These are phyloP conservation scores for Acrocephalus scirpaceus DNA, from an alignment of 2,797 vertebrate species.

Conservation along the genomic window DNA sequence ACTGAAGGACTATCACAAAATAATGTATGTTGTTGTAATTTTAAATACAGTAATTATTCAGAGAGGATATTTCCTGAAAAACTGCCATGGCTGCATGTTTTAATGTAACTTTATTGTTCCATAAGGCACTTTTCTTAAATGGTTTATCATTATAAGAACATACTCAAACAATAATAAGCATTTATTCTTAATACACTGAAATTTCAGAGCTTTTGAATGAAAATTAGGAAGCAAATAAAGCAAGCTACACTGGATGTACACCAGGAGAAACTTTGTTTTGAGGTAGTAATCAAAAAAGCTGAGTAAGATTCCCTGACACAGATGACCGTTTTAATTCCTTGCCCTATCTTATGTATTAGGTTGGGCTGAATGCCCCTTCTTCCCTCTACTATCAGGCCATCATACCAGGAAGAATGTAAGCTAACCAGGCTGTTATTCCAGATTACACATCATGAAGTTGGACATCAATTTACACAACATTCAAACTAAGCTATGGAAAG, in stretches of 20 bases:
- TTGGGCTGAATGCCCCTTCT: neutral
- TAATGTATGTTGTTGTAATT: neutral
- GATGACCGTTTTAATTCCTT: neutral
- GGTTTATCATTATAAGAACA: neutral
- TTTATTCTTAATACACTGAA: neutral
- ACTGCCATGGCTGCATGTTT: neutral
- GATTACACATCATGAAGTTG: neutral
- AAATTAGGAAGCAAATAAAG: neutral
- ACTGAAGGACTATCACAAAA: neutral
- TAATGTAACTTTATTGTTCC: neutral
- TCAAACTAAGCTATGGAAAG: neutral
- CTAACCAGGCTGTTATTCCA: neutral
- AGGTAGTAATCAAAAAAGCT: neutral
- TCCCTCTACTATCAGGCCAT: neutral
- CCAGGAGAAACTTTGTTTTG: neutral
- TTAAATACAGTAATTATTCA: neutral
- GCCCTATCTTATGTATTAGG: fast-evolving
- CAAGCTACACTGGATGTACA: neutral
- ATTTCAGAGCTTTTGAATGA: neutral
- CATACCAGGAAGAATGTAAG: neutral
- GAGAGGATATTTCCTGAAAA: neutral
- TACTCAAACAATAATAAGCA: neutral
- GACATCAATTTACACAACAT: neutral
- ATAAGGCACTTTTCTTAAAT: neutral
- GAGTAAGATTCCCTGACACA: neutral